Base-by-base conservation (phyloP, 92 coral and sea anemone genomes). In the Epizoanthus fatuus region DNA sequence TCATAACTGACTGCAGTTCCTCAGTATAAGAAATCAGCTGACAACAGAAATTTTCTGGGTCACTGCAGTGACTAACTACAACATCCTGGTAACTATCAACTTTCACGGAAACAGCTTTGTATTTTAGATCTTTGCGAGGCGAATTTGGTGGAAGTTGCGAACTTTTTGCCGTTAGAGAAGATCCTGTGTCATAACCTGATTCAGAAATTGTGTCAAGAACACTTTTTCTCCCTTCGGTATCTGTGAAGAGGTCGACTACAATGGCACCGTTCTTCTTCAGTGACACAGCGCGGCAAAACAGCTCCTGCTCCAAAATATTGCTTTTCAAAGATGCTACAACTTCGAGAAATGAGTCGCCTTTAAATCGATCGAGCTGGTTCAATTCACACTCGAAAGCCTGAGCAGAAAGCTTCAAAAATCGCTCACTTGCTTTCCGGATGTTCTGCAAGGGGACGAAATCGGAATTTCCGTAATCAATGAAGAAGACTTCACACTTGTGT, bases 391-490 rank as follows among this genome's bases (percentile, higher is more conserved):
- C 95, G 73, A 92, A 95, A 7, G 93, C 91, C 64, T 97, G 99
- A 11, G 95, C 93, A 7, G 92, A 84, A 40, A 97, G 88, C 13
- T 69, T 81, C 25, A 96, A 90, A 83, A 95, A 97, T 45, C 80
- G 88, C n/a, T 90, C 94, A 13, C 86, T 82, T 2, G 92, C 86
- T 32, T 72, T 79, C 44, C 98, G 78, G 25, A 92, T 82, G 67
- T 89, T 86, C 12, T 86, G 91, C 12, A 89, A 76, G 9, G 93
- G 89, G 2, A 93, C 91, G 37, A 86, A 80, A 35, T 97, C 98
- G 19, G 93, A 91, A 69, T 97, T 97, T n/a, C 99, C 99, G 73
- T 95, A 97, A 55, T 97, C 99, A 49, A 95, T 65, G 87, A 97
- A 95, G 81, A 89, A 93, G n/a, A 95, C 94, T 83, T 97, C 96